Evolutionary conservation across 2,797 vertebrate genomes (phyloP).

Genomic region (Myotis vivesi): DNA sequence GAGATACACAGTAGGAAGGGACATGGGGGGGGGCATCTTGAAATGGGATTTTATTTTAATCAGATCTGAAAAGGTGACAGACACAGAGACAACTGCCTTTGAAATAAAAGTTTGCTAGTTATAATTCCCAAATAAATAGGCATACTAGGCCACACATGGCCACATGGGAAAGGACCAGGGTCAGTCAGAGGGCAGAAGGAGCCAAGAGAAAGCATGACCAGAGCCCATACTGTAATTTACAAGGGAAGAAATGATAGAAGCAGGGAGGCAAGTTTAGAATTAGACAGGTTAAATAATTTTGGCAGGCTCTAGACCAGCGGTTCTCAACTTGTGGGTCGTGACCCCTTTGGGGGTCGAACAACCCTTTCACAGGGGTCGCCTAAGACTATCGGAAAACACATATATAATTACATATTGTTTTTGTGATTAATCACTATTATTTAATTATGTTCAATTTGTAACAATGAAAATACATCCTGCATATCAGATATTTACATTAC

Average conservation of each 20-base stretch:
- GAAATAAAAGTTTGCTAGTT: background rate
- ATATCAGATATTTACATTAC: no score
- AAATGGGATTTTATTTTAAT: background rate
- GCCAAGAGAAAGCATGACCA: fast-evolving
- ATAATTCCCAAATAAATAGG: background rate
- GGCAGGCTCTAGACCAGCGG: background rate
- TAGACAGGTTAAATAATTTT: no score
- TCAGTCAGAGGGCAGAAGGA: background rate
- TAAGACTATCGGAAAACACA: no score
- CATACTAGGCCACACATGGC: background rate
- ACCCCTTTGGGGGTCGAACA: no score
- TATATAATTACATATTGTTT: no score
- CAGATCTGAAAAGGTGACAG: background rate
- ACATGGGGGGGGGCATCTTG: background rate
- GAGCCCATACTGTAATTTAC: background rate
- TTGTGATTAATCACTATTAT: no score
- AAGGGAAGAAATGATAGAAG: background rate
- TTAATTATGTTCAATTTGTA: no score
- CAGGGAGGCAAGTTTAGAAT: background rate
- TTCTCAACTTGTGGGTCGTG: no score
- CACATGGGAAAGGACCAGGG: background rate
- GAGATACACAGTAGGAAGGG: background rate
- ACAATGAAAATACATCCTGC: no score
- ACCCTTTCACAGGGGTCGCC: no score
- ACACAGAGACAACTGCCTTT: background rate